phyloP scores from a whole-genome alignment of 2,888 invertebrate genomes.

The Alsophila aescularia region DNA sequence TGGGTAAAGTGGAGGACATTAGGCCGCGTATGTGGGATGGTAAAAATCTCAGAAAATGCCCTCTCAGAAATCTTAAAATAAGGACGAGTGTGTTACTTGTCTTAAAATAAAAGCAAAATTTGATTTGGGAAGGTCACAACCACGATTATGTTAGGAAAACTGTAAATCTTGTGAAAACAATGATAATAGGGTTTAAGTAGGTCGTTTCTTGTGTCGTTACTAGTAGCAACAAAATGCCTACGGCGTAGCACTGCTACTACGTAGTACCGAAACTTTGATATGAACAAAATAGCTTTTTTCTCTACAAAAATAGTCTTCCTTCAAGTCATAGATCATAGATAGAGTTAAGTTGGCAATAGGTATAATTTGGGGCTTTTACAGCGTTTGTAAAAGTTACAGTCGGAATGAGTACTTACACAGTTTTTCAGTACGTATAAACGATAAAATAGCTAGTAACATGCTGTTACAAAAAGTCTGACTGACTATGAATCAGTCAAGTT shows the following conservation, averaged over 20 bases:
- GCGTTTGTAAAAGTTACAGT: conserved; percentile 12
- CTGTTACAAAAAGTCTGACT: background rate
- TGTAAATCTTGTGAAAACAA: too few species aligned
- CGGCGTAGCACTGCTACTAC: conserved; percentile 15
- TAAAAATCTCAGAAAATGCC: conserved; percentile 6
- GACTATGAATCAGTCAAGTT: too few species aligned
- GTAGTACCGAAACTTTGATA: conserved; percentile 3
- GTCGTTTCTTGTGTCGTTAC: background rate
- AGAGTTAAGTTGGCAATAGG: conserved; percentile 9
- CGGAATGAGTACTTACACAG: conserved; percentile 4
- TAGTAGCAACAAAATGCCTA: background rate
- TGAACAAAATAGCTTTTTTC: background rate
- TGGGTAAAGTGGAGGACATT: conserved; percentile 22
- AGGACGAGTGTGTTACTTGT: too few species aligned
- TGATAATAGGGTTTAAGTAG: too few species aligned
- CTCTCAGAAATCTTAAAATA: background rate
- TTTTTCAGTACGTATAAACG: conserved; percentile 10
- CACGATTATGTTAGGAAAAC: background rate
- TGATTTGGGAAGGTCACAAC: too few species aligned
- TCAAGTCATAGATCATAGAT: background rate
- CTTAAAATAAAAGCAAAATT: too few species aligned
- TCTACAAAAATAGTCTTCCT: background rate
- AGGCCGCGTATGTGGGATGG: conserved; percentile 7
- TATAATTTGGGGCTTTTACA: conserved; percentile 21
- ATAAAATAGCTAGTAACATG: conserved; percentile 1